Base-by-base conservation (phyloP, 2,797 vertebrate genomes). In the Mastacembelus armatus region DNA sequence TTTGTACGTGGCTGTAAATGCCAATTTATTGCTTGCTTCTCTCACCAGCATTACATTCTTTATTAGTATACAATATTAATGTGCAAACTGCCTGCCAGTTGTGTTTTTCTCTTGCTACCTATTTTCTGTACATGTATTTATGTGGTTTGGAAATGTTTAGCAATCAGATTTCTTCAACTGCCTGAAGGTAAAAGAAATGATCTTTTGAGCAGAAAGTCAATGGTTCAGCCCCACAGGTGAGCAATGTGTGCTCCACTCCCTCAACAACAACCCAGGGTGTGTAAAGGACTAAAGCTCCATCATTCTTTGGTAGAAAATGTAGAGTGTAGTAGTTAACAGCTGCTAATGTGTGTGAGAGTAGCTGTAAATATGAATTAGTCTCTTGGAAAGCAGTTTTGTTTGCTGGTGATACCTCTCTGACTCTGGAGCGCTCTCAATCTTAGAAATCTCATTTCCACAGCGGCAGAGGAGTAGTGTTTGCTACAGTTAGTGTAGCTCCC, bases 401-500 rank as follows among this genome's bases (percentile, higher is more conserved):
- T 58, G 62, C 24, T 56, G 29, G 58, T 49, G 52, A 50, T 51
- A 50, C 22, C 26, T 59, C 32, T 18, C 7, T 26, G 42, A 51
- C 55, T 71, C 48, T 59, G 48, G 30, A 66, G 58, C 50, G 27
- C 62, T 56, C 30, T 60, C 16, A 33, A 26, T 42, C 4, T 42
- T 38, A 6, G 22, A 64, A 59, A 81, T 68, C 52, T 60, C 27
- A 57, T 63, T 75, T 64, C 44, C 14, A 65, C 38, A 74, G 32
- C 50, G 69, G 61, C 66, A 42, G 18, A 54, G 40, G 9, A 42
- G 61, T 21, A 33, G 18, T 26, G 58, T 33, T 55, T 55, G 32
- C 50, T 62, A 52, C 45, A 69, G 66, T 78, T 57, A 66, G 50
- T 55, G 30, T 38, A 59, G 44, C 65, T 58, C 55, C 58, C 48